Evolutionary conservation across 2,113 vertebrate species (phyloP).

Genomic region (Opisthocomus hoazin): DNA sequence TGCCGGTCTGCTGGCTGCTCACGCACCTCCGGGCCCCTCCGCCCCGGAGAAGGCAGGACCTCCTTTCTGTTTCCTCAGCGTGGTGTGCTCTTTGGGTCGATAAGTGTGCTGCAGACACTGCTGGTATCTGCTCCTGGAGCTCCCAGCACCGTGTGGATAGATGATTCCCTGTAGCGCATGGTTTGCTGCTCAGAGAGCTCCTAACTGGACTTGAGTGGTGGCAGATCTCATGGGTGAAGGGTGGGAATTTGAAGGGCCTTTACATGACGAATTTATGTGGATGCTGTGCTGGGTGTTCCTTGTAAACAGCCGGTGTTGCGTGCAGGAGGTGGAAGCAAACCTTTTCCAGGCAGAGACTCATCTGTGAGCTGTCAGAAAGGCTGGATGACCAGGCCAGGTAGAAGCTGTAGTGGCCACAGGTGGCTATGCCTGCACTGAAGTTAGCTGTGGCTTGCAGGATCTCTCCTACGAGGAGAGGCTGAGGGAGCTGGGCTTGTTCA

Average conservation of each 20-base stretch:
- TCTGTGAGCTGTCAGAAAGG: not conserved
- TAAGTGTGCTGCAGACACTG: not conserved
- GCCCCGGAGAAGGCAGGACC: slow-evolving; percentile 43
- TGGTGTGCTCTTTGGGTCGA: not conserved
- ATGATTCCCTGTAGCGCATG: not conserved
- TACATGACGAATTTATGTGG: not conserved
- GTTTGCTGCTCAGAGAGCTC: not conserved
- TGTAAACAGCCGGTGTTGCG: not conserved
- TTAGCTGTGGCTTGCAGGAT: not conserved
- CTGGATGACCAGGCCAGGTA: not conserved
- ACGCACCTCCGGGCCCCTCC: not conserved
- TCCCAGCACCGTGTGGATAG: not conserved
- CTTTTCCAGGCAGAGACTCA: not conserved
- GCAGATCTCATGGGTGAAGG: not conserved
- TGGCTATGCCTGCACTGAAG: not conserved
- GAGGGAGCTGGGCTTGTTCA: no score
- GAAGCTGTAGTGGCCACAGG: not conserved
- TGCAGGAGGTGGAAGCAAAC: not conserved
- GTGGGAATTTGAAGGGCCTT: not conserved
- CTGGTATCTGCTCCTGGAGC: not conserved
- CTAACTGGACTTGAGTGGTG: not conserved
- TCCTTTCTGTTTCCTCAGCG: not conserved
- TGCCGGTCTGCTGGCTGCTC: not conserved
- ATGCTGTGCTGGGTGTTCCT: not conserved
- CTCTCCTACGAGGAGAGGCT: no score